Evolutionary conservation across 2,113 vertebrate genomes (phyloP).

Genomic region (Lycocorax pyrrhopterus): DNA sequence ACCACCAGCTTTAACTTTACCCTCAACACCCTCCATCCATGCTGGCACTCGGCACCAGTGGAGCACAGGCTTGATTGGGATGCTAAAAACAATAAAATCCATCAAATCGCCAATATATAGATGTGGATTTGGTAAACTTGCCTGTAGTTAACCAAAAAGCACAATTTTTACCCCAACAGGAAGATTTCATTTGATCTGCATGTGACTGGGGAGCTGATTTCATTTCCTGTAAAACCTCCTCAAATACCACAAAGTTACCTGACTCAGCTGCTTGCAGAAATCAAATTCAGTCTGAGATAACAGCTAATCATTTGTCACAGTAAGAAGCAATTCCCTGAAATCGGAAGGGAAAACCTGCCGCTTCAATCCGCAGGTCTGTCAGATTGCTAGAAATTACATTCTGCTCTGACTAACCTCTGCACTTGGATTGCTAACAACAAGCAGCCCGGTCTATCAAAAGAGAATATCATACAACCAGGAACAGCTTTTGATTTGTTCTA

Average conservation of each 20-base stretch:
- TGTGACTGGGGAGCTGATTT: slow-evolving; percentile 80
- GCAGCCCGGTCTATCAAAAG: slow-evolving; percentile 82
- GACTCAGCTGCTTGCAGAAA: slow-evolving; percentile 94
- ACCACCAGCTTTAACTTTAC: slow-evolving; percentile 11
- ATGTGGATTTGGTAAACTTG: slow-evolving; percentile 53
- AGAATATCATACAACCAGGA: slow-evolving; percentile 81
- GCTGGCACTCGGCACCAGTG: not conserved
- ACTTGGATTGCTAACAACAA: slow-evolving; percentile 83
- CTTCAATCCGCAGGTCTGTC: slow-evolving; percentile 91
- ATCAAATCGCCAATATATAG: not conserved
- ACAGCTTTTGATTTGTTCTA: slow-evolving; percentile 82
- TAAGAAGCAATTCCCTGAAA: slow-evolving; percentile 97
- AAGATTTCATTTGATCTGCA: slow-evolving; percentile 83
- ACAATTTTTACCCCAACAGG: slow-evolving; percentile 80
- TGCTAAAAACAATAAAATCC: not conserved
- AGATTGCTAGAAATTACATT: slow-evolving; percentile 96
- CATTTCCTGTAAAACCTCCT: slow-evolving; percentile 84
- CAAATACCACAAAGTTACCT: slow-evolving; percentile 86
- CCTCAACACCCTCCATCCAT: not conserved
- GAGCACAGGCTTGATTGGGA: not conserved
- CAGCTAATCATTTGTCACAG: slow-evolving; percentile 97
- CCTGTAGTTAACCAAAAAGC: slow-evolving; percentile 81
- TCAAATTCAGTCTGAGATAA: slow-evolving; percentile 96
- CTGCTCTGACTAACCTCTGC: slow-evolving; percentile 83
- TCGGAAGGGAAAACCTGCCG: slow-evolving; percentile 87